phyloP scores from a whole-genome alignment of 2,113 vertebrate species.

The Megalops atlanticus region DNA sequence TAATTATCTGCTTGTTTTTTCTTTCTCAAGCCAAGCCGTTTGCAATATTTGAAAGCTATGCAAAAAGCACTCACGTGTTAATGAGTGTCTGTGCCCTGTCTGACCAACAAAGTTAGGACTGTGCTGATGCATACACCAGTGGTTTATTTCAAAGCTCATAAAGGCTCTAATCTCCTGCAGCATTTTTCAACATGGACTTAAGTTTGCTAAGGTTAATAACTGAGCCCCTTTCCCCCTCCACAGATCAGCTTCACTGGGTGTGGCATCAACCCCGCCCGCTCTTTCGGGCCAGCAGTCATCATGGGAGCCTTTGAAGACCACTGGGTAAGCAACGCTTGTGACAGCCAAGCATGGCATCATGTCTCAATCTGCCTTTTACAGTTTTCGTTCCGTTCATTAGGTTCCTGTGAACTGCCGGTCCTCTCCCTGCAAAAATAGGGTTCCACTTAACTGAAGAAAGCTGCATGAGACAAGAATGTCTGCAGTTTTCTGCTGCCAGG shows the following conservation, averaged over 20 bases:
- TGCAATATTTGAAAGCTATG: not conserved
- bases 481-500: no score
- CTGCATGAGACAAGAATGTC: no score
- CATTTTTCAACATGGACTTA: no score
- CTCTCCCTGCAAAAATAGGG: no score
- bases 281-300: slow-evolving; percentile 88
- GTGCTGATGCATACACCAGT: no score
- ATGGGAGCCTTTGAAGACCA: slow-evolving; percentile 81
- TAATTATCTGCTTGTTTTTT: not conserved
- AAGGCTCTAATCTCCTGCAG: no score
- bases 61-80: no score
- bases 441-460: no score
- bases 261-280: slow-evolving; percentile 95
- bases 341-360: not conserved
- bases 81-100: no score
- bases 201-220: not conserved
- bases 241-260: slow-evolving; percentile 97
- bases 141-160: no score
- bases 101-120: no score
- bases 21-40: not conserved
- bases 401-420: no score
- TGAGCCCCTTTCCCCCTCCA: slow-evolving; percentile 29
- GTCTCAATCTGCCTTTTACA: slow-evolving; percentile 45
- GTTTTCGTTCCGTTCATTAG: not conserved
- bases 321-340: slow-evolving; percentile 78